Conservation (phyloP, 2,113 vertebrate species). For the Gadus chalcogrammus region DNA sequence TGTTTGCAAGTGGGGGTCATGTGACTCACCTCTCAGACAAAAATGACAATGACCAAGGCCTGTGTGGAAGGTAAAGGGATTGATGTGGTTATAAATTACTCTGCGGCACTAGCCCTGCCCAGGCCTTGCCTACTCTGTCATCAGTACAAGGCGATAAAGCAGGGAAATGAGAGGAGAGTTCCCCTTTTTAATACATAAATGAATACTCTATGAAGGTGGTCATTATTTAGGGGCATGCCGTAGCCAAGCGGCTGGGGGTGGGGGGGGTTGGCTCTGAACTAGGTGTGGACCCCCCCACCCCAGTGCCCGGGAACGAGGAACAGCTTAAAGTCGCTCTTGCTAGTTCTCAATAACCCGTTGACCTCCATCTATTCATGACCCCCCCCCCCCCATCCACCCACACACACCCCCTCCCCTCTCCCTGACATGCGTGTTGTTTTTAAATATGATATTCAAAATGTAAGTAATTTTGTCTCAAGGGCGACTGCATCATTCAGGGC, state of each 20-base stretch:
- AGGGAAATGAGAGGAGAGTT: constrained; percentile 71
- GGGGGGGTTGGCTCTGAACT: constrained; percentile 42
- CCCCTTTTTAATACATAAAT: constrained; percentile 78
- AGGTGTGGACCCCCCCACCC: constrained; percentile 53
- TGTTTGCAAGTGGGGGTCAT: constrained; percentile 72
- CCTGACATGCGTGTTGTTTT: constrained; percentile 43
- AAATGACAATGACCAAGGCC: constrained; percentile 77
- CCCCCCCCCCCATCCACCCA: neutral
- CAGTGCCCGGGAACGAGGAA: constrained; percentile 38
- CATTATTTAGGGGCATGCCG: constrained; percentile 71
- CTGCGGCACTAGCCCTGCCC: constrained; percentile 75
- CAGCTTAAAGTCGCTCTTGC: constrained; percentile 52
- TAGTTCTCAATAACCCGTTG: constrained; percentile 62
- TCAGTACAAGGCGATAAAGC: constrained; percentile 73
- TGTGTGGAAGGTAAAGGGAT: constrained; percentile 71
- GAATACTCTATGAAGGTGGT: constrained; percentile 76
- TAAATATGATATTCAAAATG: constrained; percentile 71
- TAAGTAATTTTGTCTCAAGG: constrained; percentile 73
- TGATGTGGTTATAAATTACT: constrained; percentile 81
- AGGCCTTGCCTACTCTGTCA: constrained; percentile 73
- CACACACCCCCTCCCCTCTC: too few species aligned
- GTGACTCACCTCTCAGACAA: constrained; percentile 76
- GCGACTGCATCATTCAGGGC: constrained; percentile 67
- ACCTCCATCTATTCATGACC: constrained; percentile 72
- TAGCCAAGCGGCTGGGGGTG: constrained; percentile 56